Evolutionary conservation across 2,113 vertebrate species (phyloP).

Genomic region (Pelvicachromis taeniatus): DNA sequence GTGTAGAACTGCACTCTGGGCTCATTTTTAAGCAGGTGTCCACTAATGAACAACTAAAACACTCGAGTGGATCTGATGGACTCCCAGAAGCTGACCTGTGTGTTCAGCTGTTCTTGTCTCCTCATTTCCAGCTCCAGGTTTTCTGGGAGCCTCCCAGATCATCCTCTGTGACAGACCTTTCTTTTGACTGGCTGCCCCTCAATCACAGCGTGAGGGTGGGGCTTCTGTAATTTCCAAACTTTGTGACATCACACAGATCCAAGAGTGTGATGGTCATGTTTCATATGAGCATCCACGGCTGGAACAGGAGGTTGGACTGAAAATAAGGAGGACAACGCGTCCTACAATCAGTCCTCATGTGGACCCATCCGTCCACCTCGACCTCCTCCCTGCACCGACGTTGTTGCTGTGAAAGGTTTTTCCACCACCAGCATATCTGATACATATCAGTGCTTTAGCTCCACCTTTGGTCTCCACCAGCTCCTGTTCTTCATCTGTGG

Average conservation of each 20-base stretch:
- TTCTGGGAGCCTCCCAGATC: not conserved
- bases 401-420: too few relatives aligned
- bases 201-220: not conserved
- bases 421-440: not conserved
- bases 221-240: not conserved
- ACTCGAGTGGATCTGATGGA: not conserved
- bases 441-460: too few relatives aligned
- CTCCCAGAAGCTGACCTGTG: not conserved
- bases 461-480: too few relatives aligned
- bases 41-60: not conserved
- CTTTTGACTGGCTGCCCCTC: not conserved
- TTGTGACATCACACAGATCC: not conserved
- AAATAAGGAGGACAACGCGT: not conserved
- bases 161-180: not conserved
- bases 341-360: rapidly evolving
- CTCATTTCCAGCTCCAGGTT: not conserved
- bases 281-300: not conserved
- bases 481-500: too few relatives aligned
- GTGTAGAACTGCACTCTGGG: too few relatives aligned
- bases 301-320: not conserved
- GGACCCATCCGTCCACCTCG: not conserved
- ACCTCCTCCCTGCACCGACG: not conserved
- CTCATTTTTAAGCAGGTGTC: not conserved
- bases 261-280: not conserved
- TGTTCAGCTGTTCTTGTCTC: not conserved